A percentile compares a stretch with the other conserved stretches of the same genome.
Evolutionary conservation across 2,113 vertebrate genomes (phyloP).

Genomic region (Melierax canorus): DNA sequence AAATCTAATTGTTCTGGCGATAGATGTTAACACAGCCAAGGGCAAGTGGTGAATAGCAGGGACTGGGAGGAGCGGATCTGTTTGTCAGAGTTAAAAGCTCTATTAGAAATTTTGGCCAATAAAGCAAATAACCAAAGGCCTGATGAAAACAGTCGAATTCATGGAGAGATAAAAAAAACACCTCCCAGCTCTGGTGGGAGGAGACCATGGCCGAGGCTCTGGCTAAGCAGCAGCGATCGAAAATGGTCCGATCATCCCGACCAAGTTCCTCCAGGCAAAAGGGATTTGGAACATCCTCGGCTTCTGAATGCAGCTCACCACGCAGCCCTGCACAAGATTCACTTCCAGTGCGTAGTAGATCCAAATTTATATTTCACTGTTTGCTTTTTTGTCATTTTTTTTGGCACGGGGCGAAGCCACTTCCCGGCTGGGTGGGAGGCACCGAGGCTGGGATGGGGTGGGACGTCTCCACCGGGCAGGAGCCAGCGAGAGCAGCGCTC

Average conservation of each 20-base stretch:
- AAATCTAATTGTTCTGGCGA: background rate
- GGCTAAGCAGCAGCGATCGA: background rate
- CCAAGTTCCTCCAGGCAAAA: background rate
- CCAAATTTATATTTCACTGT: background rate
- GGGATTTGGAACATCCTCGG: background rate
- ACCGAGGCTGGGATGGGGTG: background rate
- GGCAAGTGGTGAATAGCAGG: background rate
- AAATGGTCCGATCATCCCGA: background rate
- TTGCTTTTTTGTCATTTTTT: background rate
- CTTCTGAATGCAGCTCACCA: background rate
- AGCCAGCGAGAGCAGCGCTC: background rate
- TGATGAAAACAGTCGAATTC: background rate
- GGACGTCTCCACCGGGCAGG: background rate
- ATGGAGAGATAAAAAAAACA: background rate
- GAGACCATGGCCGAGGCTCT: accelerated
- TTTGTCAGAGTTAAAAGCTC: background rate
- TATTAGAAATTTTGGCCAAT: background rate
- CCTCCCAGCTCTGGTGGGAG: background rate
- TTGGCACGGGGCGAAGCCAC: background rate
- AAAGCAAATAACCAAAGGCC: background rate
- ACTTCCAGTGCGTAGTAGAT: background rate
- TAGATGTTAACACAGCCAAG: background rate
- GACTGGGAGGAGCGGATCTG: accelerated
- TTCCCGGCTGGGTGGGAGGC: background rate
- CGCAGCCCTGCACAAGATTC: background rate